Evolutionary conservation across 2,797 vertebrate species (phyloP).

Genomic region (Diglossa cyanea): DNA sequence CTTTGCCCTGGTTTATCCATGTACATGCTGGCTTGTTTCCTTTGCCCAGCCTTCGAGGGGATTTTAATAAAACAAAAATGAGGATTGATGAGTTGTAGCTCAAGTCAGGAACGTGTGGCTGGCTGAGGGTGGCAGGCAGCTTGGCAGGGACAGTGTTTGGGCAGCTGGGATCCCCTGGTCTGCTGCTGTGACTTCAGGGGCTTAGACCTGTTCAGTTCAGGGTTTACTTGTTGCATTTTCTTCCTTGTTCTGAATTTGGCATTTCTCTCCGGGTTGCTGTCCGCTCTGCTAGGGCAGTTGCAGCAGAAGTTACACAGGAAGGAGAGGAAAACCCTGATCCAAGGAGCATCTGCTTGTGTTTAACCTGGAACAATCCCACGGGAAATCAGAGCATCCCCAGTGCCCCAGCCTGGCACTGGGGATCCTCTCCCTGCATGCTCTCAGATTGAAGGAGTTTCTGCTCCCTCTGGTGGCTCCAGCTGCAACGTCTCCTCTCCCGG

Average conservation of each 20-base stretch:
- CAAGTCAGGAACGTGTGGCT: neutral
- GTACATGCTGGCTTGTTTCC: neutral
- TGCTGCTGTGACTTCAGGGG: neutral
- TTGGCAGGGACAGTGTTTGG: neutral
- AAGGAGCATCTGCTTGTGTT: neutral
- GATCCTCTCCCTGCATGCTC: neutral
- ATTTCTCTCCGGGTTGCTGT: neutral
- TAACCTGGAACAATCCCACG: neutral
- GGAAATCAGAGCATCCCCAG: neutral
- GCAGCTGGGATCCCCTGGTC: neutral
- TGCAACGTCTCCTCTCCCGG: neutral
- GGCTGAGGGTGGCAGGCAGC: too few relatives aligned
- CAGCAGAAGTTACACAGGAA: neutral
- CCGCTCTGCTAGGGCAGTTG: neutral
- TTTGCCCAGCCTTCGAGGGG: neutral
- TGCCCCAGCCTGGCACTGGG: neutral
- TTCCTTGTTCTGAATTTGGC: neutral
- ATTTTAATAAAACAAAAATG: neutral
- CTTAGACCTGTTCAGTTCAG: neutral
- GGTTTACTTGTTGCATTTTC: neutral
- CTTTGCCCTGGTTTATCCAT: neutral
- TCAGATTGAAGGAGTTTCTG: slow-evolving; percentile 40
- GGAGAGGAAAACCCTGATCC: neutral
- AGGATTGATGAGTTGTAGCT: neutral
- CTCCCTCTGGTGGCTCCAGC: slow-evolving; percentile 60